Evolutionary conservation across 2,888 invertebrate genomes (phyloP), one percentile per base, ranked within the genome.

Genomic region (Globia sparganii): DNA sequence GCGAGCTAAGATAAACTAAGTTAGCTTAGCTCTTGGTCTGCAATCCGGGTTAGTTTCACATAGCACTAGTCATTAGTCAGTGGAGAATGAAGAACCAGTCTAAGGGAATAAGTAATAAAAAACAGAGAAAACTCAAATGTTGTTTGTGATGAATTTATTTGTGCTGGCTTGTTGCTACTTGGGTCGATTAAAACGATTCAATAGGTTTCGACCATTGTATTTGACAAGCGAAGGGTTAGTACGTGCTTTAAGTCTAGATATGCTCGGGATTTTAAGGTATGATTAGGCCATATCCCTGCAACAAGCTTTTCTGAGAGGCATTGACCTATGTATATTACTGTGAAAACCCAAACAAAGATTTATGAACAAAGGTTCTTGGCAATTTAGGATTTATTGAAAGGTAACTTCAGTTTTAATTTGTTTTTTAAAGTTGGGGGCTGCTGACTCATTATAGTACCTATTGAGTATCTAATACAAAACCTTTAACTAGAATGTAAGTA

Each of bases 71-170:
- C 1, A 34, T 13, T 34, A 49, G 56, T 49, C 21, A 49, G 58
- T 49, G n/a, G 11, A 34, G 25, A 37, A 34, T 58, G 2, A 53
- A 43, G 28, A 81, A 61, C 37, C n/a, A 56, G 15, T 31, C 3
- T 25, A 56, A n/a, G 31, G 78, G 72, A 49, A 37, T 53, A n/a
- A n/a, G n/a, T n/a, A 58, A 49, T 58, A 62, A 58, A 62, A 40
- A 71, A 72, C 18, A 80, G 69, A 76, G 40, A 87, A 87, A 84
- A 75, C 59, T 56, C 80, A 77, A 77, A 62, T 72, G n/a, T 77
- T 80, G 61, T 85, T 77, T 85, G 88, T 89, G 87, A 88, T 89
- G 84, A 82, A 85, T 88, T 88, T 88, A 89, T 89, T 88, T 66
- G 89, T 89, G 88, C 88, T 85, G 80, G 81, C 80, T 84, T 78